phyloP scores from a whole-genome alignment of 2,888 invertebrate species.

The Neuroscelio doddi region DNA sequence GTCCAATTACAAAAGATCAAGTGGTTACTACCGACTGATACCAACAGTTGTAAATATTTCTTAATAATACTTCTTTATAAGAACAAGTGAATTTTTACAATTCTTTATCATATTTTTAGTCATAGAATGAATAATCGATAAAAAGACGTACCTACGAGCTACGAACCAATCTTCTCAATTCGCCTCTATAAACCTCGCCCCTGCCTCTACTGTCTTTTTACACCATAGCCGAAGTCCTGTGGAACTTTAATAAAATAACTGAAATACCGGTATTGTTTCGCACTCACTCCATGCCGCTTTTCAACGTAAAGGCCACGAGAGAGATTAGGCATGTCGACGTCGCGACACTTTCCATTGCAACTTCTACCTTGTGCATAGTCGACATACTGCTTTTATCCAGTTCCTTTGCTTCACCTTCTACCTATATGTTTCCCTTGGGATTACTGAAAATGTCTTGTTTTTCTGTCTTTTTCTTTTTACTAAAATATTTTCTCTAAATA shows the following conservation, averaged over 20 bases:
- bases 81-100: too few relatives aligned
- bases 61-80: too few relatives aligned
- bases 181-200: conserved; percentile 40
- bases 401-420: too few relatives aligned
- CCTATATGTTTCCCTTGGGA: too few relatives aligned
- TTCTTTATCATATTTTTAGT: conserved; percentile 28
- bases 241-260: conserved; percentile 69
- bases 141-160: conserved; percentile 50
- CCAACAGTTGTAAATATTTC: too few relatives aligned
- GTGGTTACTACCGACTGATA: too few relatives aligned
- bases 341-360: conserved; percentile 36
- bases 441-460: too few relatives aligned
- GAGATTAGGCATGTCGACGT: conserved; percentile 41
- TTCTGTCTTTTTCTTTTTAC: too few relatives aligned
- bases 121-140: conserved; percentile 66
- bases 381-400: not conserved
- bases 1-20: too few relatives aligned
- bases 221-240: conserved; percentile 53
- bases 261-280: conserved; percentile 68
- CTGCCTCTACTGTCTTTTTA: conserved; percentile 32
- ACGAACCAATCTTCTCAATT: conserved; percentile 44
- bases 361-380: conserved; percentile 13
- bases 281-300: conserved; percentile 45
- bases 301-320: conserved; percentile 36
- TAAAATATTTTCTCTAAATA: too few relatives aligned